Evolutionary conservation across 2,888 invertebrate genomes (phyloP).

Genomic region (Drosophila emarginata): DNA sequence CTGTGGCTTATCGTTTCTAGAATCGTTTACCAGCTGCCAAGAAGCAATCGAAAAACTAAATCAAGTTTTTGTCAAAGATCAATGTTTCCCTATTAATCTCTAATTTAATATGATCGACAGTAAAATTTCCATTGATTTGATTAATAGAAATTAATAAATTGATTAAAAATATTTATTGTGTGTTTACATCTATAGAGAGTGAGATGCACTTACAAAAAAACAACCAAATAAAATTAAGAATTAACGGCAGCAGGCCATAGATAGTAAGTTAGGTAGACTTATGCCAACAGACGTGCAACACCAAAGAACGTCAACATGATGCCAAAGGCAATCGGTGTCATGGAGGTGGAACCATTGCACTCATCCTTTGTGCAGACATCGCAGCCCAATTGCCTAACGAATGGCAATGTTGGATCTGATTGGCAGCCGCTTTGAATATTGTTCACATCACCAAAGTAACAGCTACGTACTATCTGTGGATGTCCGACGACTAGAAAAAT

Average conservation of each 20-base stretch:
- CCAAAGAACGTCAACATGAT: constrained; percentile 73
- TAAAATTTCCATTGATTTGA: too few species aligned
- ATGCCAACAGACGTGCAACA: constrained; percentile 77
- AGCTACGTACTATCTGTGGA: constrained; percentile 69
- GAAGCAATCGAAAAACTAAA: too few species aligned
- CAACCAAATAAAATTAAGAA: constrained; percentile 27
- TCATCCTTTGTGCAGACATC: constrained; percentile 78
- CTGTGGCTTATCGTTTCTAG: too few species aligned
- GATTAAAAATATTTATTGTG: background rate
- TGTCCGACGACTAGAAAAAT: constrained; percentile 61
- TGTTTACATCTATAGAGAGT: background rate
- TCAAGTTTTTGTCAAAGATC: too few species aligned
- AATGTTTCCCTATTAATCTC: too few species aligned
- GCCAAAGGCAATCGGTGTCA: constrained; percentile 66
- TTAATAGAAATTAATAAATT: background rate
- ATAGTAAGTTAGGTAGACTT: constrained; percentile 48
- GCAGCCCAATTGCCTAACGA: constrained; percentile 77
- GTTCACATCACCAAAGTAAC: constrained; percentile 78
- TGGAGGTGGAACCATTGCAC: constrained; percentile 75
- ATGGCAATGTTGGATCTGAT: constrained; percentile 76
- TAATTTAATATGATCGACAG: too few species aligned
- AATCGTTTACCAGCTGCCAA: too few species aligned
- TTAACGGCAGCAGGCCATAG: constrained; percentile 24
- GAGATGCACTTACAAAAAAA: constrained; percentile 36
- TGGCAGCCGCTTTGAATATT: constrained; percentile 76